Percentiles rank a stretch among this genome's conserved stretches.
These are phyloP conservation scores for Rhinoderma darwinii DNA, from an alignment of 2,113 vertebrate species.

Conservation along the genomic window DNA sequence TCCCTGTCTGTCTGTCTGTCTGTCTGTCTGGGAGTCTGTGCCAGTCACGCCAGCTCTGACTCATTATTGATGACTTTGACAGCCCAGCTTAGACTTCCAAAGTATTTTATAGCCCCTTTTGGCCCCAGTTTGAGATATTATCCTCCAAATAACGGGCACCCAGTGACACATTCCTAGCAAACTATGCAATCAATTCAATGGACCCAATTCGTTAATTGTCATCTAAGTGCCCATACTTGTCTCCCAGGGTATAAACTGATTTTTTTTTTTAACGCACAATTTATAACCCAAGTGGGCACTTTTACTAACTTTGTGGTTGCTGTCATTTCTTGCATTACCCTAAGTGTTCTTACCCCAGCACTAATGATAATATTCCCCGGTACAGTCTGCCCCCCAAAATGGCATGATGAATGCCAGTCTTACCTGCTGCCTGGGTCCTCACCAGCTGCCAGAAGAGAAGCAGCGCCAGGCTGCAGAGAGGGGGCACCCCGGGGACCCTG, in stretches of 20 bases:
- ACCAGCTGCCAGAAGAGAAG: slow-evolving; percentile 53
- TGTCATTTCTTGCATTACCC: not conserved
- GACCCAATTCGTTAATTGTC: not conserved
- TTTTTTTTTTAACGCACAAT: not conserved
- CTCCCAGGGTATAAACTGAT: no score
- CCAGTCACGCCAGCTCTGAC: not conserved
- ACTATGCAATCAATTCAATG: not conserved
- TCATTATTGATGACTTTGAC: slow-evolving; percentile 26
- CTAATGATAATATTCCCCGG: not conserved
- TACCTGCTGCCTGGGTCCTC: slow-evolving; percentile 58
- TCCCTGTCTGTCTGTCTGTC: slow-evolving; percentile 28
- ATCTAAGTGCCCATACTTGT: not conserved
- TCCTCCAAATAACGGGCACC: not conserved
- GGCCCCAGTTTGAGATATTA: not conserved
- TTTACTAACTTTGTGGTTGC: not conserved
- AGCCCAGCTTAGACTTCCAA: not conserved
- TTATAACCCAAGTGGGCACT: not conserved
- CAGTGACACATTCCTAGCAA: not conserved
- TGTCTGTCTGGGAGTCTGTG: not conserved
- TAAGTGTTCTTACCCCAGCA: not conserved
- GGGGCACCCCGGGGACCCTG: slow-evolving; percentile 47
- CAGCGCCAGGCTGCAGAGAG: slow-evolving; percentile 52
- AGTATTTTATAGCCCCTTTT: not conserved
- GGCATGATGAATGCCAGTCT: slow-evolving; percentile 42
- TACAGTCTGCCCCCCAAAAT: slow-evolving; percentile 22